These are phyloP conservation scores for Anoplophora glabripennis DNA, from an alignment of 1,140 invertebrate species.

Conservation along the genomic window DNA sequence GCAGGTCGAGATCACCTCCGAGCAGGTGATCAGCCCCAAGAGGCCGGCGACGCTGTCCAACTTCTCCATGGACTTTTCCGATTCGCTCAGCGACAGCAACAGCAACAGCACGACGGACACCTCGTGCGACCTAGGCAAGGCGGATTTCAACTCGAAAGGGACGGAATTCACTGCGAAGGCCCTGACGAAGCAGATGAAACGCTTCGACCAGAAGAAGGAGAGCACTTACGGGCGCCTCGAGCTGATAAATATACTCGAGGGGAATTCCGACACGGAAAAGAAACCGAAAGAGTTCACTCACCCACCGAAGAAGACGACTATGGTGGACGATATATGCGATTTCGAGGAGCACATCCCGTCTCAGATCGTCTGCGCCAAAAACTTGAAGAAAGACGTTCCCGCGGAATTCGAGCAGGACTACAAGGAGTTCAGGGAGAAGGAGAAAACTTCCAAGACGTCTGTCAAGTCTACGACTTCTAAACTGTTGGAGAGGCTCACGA, in stretches of 20 bases:
- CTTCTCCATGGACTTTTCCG: slow-evolving; percentile 43
- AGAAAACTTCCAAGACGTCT: slow-evolving; percentile 7
- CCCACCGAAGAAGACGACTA: slow-evolving; percentile 16
- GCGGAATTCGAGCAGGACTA: neutral
- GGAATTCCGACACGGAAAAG: slow-evolving; percentile 24
- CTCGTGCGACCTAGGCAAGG: neutral
- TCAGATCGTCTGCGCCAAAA: slow-evolving; percentile 35
- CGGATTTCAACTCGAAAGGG: slow-evolving; percentile 4
- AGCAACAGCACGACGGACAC: neutral
- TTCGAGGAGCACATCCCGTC: slow-evolving; percentile 39
- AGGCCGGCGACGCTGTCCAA: slow-evolving; percentile 36
- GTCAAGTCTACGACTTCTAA: slow-evolving; percentile 29
- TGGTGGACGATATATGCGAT: slow-evolving; percentile 31
- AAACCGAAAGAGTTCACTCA: slow-evolving; percentile 10
- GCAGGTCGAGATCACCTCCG: slow-evolving; percentile 45
- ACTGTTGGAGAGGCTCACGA: slow-evolving; percentile 32
- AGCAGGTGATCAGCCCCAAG: slow-evolving; percentile 28
- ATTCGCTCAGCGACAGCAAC: slow-evolving; percentile 20
- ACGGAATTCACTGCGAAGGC: slow-evolving; percentile 27
- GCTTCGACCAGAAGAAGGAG: slow-evolving; percentile 5
- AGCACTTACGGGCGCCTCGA: slow-evolving; percentile 24
- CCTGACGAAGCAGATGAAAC: slow-evolving; percentile 22
- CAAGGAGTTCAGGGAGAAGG: slow-evolving; percentile 11
- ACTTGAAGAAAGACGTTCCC: slow-evolving; percentile 12
- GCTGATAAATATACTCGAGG: slow-evolving; percentile 29